Base-by-base conservation (phyloP, 2,113 vertebrate species). In the Erythrolamprus reginae region DNA sequence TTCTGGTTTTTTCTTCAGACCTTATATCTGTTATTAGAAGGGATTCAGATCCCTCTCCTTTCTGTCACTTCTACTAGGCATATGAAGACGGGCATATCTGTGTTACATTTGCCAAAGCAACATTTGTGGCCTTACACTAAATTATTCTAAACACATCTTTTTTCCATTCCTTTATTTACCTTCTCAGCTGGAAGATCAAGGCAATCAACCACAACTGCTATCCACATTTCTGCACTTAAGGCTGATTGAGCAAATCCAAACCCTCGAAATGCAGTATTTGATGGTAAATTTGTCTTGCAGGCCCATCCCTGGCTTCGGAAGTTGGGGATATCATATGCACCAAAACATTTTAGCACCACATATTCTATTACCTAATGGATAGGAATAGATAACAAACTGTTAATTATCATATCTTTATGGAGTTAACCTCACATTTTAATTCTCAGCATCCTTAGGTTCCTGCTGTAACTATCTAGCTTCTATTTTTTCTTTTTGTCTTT, bases 231-330 rank as follows among this genome's bases (percentile, higher is more conserved):
- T 2, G 96, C 88, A 0, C 98, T 93, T 91, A 98, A 42, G 2
- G 96, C 89, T 61, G 88, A 48, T 82, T 99, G 97, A 0, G 98
- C 98, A 52, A 98, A 98, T 1, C 98, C 98, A 86, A 98, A 98
- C 88, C 98, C 98, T 83, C 96, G 89, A 92, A 98, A 98, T 61
- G 98, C 95, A 0, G 98, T 98, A 92, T 98, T 99, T 87, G 98
- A 99, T 23, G 98, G 98, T 91, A 99, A 94, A 95, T 99, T 97
- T 33, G 98, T 98, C 93, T 95, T 98, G 96, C 98, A 99, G 91
- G 97, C 94, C 0, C 91, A 92, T 0, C 93, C 92, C 0, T 48
- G 87, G 65, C 97, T 97, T 48, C 92, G 94, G 91, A 98, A 95
- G 95, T 99, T 98, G 5, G 97, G 97, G 91, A 99, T 97, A 90